phyloP scores from a whole-genome alignment of 2,113 vertebrate species.

The Phrynosoma blainvillii region DNA sequence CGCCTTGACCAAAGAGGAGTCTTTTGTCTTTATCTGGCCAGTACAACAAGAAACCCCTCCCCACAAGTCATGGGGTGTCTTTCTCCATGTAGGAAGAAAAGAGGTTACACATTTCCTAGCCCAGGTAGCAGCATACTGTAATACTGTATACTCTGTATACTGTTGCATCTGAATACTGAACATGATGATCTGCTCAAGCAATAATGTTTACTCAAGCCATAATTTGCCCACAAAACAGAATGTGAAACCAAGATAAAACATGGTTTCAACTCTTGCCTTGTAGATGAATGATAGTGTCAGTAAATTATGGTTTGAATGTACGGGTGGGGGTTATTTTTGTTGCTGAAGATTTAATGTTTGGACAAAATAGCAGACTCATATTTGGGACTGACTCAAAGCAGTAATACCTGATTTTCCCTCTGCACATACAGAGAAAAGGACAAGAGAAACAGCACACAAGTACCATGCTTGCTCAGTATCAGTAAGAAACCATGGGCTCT shows the following conservation, averaged over 20 bases:
- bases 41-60: too few relatives aligned
- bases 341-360: too few relatives aligned
- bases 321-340: too few relatives aligned
- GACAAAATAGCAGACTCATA: neutral
- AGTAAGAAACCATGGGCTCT: neutral
- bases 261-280: neutral
- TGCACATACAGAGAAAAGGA: neutral
- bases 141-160: too few relatives aligned
- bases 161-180: neutral
- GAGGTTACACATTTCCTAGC: neutral
- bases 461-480: neutral
- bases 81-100: too few relatives aligned
- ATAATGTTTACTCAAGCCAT: neutral
- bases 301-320: too few relatives aligned
- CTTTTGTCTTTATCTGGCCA: too few relatives aligned
- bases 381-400: neutral
- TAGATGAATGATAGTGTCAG: neutral
- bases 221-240: neutral
- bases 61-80: too few relatives aligned
- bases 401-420: neutral
- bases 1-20: too few relatives aligned
- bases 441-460: neutral
- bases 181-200: neutral
- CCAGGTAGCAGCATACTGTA: too few relatives aligned
- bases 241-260: neutral